A percentile compares a stretch with the other conserved stretches of the same genome.
Conservation (phyloP, 2,888 invertebrate genomes). For the Eurytoma adleriae region DNA sequence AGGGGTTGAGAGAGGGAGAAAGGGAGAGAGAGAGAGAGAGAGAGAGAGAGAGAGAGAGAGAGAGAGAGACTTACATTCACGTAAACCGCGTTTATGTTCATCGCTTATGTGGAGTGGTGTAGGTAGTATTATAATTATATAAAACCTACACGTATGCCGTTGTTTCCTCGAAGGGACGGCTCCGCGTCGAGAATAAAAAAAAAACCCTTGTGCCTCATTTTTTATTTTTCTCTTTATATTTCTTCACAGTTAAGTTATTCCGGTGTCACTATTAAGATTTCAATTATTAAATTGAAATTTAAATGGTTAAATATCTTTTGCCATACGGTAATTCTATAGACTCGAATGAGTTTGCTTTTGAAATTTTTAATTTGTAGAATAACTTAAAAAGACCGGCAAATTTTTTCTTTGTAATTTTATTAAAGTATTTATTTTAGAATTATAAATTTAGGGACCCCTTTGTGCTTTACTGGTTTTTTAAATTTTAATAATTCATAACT, state of each 20-base stretch:
- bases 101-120: neutral
- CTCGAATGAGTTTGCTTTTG: too few relatives aligned
- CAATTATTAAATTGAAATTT: neutral
- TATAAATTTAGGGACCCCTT: too few relatives aligned
- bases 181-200: constrained; percentile 8
- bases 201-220: neutral
- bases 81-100: constrained; percentile 23
- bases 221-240: neutral
- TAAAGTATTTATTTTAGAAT: too few relatives aligned
- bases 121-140: constrained; percentile 41
- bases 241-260: constrained; percentile 3
- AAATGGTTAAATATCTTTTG: too few relatives aligned
- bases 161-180: constrained; percentile 36
- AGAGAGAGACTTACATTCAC: constrained; percentile 38
- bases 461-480: too few relatives aligned
- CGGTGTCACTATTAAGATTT: neutral
- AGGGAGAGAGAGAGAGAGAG: neutral
- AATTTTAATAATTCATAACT: too few relatives aligned
- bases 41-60: constrained; percentile 1
- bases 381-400: too few relatives aligned
- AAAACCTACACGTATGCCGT: constrained; percentile 24
- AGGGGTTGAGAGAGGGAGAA: constrained; percentile 15
- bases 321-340: too few relatives aligned
- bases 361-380: too few relatives aligned
- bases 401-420: too few relatives aligned